Conservation (phyloP, 2,888 invertebrate species). For the Seladonia tumulorum region DNA sequence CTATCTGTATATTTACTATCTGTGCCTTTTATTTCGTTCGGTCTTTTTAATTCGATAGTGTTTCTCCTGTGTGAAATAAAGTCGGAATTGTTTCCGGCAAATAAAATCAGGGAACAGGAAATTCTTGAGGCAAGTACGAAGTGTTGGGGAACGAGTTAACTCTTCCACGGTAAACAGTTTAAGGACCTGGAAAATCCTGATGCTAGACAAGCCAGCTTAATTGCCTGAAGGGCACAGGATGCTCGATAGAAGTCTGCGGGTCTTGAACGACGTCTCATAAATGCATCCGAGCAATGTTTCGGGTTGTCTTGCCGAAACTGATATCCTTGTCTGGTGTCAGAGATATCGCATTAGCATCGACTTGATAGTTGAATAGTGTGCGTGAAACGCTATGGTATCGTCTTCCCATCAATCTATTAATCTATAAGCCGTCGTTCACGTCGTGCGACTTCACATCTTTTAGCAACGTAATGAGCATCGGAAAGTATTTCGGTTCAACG, state of each 20-base stretch:
- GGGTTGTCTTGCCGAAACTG: background rate
- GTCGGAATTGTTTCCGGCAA: background rate
- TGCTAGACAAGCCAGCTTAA: background rate
- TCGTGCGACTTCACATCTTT: background rate
- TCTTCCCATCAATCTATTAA: background rate
- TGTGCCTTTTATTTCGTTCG: no score
- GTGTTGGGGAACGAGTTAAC: background rate
- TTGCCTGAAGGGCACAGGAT: background rate
- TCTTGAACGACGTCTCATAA: background rate
- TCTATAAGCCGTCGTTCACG: background rate
- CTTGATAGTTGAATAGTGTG: background rate
- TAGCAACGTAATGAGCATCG: background rate
- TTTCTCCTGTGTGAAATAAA: background rate
- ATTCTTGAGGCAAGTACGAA: background rate
- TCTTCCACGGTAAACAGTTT: background rate
- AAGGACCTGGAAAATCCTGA: background rate
- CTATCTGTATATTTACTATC: no score
- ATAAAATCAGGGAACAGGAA: background rate
- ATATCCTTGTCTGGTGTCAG: background rate
- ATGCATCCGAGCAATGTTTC: background rate
- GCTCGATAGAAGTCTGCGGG: background rate
- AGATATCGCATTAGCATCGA: background rate
- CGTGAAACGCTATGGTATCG: background rate
- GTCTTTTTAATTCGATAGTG: no score
- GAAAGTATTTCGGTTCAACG: background rate